Base-by-base conservation (phyloP, 2,888 invertebrate genomes). In the Drosophila aldrichi region DNA sequence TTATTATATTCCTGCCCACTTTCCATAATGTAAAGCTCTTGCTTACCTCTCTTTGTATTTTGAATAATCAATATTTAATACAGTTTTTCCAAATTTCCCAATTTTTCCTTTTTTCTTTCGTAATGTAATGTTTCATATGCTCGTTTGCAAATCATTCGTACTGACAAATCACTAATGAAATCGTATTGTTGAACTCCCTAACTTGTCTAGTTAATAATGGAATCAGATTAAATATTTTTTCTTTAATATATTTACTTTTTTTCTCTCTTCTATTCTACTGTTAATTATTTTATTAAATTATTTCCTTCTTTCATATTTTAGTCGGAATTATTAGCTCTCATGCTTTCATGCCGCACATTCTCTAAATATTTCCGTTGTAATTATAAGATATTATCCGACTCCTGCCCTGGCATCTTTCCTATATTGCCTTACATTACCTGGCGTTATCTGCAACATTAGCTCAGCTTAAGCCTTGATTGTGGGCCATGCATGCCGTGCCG, bases 381-480 rank as follows among this genome's bases (percentile, higher is more conserved):
- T 67, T 48, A 55, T 54, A 46, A 14, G 14, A n/a, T 36, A 49
- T 56, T 46, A 44, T 3, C 3, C 36, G 48, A 40, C 16, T 52
- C 12, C 29, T 16, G 25, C 32, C 12, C n/a, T 7, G 22, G 16
- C 57, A 29, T 22, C 10, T 41, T 54, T 49, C 55, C 56, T 48
- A 54, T 60, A 60, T 60, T 49, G 8, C 38, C 16, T 4, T 34
- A 16, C 49, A 55, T 70, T 70, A 32, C 54, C 48, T 36, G 49
- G 8, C 34, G 48, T 43, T 54, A 38, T 49, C 43, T 49, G 43
- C 43, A 34, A 20, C 32, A 52, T 36, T 51, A 59, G 18, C 62
- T 59, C 18, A n/a, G 32, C n/a, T 56, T 43, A 36, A 46, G 49
- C 58, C 36, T 18, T 36, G 70, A 58, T 51, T 71, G 36, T 64